Conservation (phyloP, 2,797 vertebrate genomes). For the Arrhamphus sclerolepis region DNA sequence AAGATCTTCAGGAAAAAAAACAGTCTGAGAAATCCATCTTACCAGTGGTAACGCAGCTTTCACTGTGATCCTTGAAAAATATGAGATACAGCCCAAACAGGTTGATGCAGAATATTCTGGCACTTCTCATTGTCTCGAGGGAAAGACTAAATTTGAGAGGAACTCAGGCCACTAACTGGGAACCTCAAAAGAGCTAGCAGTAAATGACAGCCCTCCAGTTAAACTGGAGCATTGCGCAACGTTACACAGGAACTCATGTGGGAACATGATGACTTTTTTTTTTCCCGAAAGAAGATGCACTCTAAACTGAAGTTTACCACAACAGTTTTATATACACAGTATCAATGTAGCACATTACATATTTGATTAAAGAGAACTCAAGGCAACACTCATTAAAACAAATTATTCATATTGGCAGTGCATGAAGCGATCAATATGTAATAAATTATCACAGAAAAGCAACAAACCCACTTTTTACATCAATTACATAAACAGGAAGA, state of each 20-base stretch:
- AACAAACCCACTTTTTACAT: slow-evolving; percentile 47
- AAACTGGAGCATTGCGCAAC: slow-evolving; percentile 1
- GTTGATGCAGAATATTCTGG: not conserved
- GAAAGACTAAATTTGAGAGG: not conserved
- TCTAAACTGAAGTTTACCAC: slow-evolving; percentile 12
- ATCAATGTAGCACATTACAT: slow-evolving; percentile 43
- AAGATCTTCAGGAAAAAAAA: not conserved
- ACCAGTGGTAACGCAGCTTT: slow-evolving; percentile 35
- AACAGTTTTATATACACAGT: slow-evolving; percentile 57
- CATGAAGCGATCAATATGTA: slow-evolving; percentile 61
- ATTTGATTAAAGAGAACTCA: slow-evolving; percentile 56
- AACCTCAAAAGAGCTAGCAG: not conserved
- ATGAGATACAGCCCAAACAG: slow-evolving; percentile 33
- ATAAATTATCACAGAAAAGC: slow-evolving; percentile 70
- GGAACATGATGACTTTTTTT: too few species aligned
- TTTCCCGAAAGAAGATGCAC: slow-evolving; percentile 5
- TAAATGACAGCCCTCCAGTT: not conserved
- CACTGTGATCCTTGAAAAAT: slow-evolving; percentile 6
- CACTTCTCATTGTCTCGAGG: slow-evolving; percentile 5
- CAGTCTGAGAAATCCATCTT: slow-evolving; percentile 17
- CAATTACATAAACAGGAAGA: slow-evolving; percentile 45
- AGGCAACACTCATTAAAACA: slow-evolving; percentile 38
- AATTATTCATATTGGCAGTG: slow-evolving; percentile 53
- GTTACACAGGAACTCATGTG: not conserved
- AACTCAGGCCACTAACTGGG: not conserved